These are phyloP conservation scores for Chionoecetes opilio DNA, from an alignment of 1,140 invertebrate species.

Conservation along the genomic window DNA sequence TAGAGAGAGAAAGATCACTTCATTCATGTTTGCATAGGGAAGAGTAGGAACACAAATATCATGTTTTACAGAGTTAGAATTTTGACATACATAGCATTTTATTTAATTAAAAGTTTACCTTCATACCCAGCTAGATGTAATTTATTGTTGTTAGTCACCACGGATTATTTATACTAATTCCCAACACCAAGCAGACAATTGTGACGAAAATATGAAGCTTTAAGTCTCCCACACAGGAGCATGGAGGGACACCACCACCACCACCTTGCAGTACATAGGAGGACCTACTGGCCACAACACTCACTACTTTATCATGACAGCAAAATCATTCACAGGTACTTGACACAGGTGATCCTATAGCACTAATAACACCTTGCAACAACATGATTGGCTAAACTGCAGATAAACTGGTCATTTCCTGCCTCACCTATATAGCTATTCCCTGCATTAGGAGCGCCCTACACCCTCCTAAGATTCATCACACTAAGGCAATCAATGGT, in stretches of 20 bases:
- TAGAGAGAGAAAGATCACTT: not conserved
- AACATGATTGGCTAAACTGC: not conserved
- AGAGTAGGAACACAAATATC: not conserved
- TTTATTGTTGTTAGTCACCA: not conserved
- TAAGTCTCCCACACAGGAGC: conserved; percentile 24
- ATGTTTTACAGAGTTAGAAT: not conserved
- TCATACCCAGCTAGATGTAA: not conserved
- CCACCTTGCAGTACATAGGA: conserved; percentile 32
- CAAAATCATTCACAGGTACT: conserved; percentile 42
- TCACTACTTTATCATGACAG: not conserved
- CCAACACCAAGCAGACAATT: conserved; percentile 65
- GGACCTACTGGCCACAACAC: conserved; percentile 49
- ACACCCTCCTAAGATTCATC: conserved; percentile 12
- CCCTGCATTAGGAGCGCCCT: not conserved
- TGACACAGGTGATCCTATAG: conserved; percentile 8
- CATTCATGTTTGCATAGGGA: not conserved
- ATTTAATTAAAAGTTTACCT: not conserved
- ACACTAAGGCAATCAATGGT: conserved; percentile 49
- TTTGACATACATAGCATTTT: conserved; percentile 14
- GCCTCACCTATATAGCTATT: not conserved
- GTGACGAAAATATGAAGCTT: conserved; percentile 47
- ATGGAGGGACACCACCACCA: conserved; percentile 41
- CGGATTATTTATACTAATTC: not conserved
- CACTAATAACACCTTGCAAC: not conserved
- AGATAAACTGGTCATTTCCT: not conserved